A percentile compares a stretch with the other conserved stretches of the same genome.
Evolutionary conservation across 2,888 invertebrate genomes (phyloP).

Genomic region (Caenorhabditis auriculariae): DNA sequence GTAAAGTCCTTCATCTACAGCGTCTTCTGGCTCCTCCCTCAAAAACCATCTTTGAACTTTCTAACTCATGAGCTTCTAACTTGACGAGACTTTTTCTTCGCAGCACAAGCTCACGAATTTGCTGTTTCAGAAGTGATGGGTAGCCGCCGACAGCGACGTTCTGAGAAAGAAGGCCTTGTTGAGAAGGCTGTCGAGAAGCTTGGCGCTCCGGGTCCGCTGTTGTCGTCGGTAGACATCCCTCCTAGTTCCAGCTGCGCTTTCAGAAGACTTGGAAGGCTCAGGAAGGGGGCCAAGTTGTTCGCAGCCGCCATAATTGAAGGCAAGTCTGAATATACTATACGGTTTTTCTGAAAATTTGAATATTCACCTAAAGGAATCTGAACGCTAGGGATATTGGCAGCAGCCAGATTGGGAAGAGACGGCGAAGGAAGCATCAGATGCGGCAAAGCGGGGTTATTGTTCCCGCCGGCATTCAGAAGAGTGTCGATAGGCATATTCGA

Average conservation of each 20-base stretch:
- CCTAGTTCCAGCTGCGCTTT: slow-evolving; percentile 47
- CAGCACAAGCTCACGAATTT: slow-evolving; percentile 49
- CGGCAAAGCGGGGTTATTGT: slow-evolving; percentile 16
- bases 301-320: slow-evolving; percentile 49
- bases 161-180: background rate
- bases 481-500: slow-evolving; percentile 20
- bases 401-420: slow-evolving; percentile 56
- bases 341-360: too few species aligned
- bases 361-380: slow-evolving; percentile 12
- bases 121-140: slow-evolving; percentile 61
- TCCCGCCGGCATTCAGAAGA: slow-evolving; percentile 4
- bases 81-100: slow-evolving; percentile 37
- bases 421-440: slow-evolving; percentile 55
- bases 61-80: background rate
- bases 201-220: background rate
- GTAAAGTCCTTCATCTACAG: slow-evolving; percentile 15
- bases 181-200: background rate
- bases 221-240: slow-evolving; percentile 28
- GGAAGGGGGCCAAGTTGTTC: slow-evolving; percentile 48
- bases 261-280: slow-evolving; percentile 59
- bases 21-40: slow-evolving; percentile 61
- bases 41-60: slow-evolving; percentile 48
- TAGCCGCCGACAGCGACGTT: slow-evolving; percentile 19
- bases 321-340: slow-evolving; percentile 32
- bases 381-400: slow-evolving; percentile 12